Evolutionary conservation across 1,140 invertebrate genomes (phyloP).

Genomic region (Heterodera carotae): DNA sequence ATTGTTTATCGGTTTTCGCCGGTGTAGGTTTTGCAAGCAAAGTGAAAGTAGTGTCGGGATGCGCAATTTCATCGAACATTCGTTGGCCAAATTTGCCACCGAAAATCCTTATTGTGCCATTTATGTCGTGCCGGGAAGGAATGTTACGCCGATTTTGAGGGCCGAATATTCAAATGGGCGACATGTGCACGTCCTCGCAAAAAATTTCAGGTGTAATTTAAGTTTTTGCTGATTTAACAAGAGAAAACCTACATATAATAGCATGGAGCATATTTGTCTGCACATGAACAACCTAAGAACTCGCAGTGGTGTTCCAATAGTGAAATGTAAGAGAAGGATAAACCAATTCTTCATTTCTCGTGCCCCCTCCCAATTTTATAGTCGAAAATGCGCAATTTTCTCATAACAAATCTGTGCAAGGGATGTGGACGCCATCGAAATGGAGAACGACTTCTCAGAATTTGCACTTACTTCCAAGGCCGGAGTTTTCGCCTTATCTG

Average conservation of each 20-base stretch:
- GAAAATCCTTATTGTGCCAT: slow-evolving; percentile 49
- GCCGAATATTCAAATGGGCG: slow-evolving; percentile 54
- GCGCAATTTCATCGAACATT: slow-evolving; percentile 45
- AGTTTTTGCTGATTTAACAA: too few relatives aligned
- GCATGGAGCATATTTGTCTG: slow-evolving; percentile 42
- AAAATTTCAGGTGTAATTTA: slow-evolving; percentile 40
- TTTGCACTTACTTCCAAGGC: slow-evolving; percentile 25
- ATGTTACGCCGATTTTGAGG: slow-evolving; percentile 43
- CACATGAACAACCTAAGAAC: slow-evolving; percentile 49
- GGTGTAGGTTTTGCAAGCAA: slow-evolving; percentile 38
- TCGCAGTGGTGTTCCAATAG: slow-evolving; percentile 47
- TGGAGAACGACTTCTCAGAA: slow-evolving; percentile 40
- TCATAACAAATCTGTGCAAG: slow-evolving; percentile 48
- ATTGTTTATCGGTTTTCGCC: background rate
- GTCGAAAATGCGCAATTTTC: slow-evolving; percentile 31
- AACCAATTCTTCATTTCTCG: background rate
- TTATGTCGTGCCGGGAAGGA: slow-evolving; percentile 46
- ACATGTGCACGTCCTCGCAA: slow-evolving; percentile 48
- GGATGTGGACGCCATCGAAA: slow-evolving; percentile 42
- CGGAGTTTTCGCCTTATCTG: slow-evolving; percentile 35
- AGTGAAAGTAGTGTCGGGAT: slow-evolving; percentile 47
- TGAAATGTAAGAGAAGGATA: slow-evolving; percentile 45
- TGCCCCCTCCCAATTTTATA: background rate
- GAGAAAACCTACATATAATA: too few relatives aligned
- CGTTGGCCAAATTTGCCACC: slow-evolving; percentile 42